Base-by-base conservation (phyloP, 2,113 vertebrate genomes). In the Pungitius pungitius region DNA sequence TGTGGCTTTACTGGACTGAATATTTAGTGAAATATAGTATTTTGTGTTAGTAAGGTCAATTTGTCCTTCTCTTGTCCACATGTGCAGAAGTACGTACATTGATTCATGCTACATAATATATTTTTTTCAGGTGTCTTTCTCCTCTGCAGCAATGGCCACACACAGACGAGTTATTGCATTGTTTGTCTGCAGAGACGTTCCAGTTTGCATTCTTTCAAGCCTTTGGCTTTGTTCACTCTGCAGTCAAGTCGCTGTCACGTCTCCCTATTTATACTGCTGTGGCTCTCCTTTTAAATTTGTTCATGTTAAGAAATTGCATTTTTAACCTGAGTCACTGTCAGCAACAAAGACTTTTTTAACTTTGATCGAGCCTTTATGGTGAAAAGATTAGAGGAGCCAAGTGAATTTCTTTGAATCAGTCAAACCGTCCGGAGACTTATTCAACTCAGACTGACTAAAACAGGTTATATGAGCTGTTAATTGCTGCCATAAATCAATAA, bases 151-250 rank as follows among this genome's bases (percentile, higher is more conserved):
- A 59, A 39, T 42, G 22, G 62, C 69, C 72, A 71, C 5, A 56
- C 43, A 73, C 77, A 61, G 63, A 75, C 65, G 78, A 86, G 69
- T 75, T 84, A 74, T 77, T 84, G 84, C 49, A 60, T 58, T 1
- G 58, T 80, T 88, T 82, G 72, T 87, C 69, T 77, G 71, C 69
- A 49, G 51, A 75, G 77, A 69, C 79, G 58, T 72, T 55, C 68
- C 54, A 58, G 74, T 78, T 79, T 82, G 78, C 69, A 81, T 82
- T 82, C 73, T 59, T 51, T 61, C 45, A 45, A 64, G 68, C 70
- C 62, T n/a, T 33, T 51, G 73, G 52, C 77, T 84, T 73, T 47
- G 73, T 84, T 78, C 74, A 43, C 30, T 71, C 59, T 43, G 27
- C 61, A 9, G 67, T 76, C 63, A 73, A 70, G 76, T 35, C 8